A percentile compares a stretch with the other conserved stretches of the same genome.
phyloP scores from a whole-genome alignment of 2,888 invertebrate species.

The Homarus gammarus region DNA sequence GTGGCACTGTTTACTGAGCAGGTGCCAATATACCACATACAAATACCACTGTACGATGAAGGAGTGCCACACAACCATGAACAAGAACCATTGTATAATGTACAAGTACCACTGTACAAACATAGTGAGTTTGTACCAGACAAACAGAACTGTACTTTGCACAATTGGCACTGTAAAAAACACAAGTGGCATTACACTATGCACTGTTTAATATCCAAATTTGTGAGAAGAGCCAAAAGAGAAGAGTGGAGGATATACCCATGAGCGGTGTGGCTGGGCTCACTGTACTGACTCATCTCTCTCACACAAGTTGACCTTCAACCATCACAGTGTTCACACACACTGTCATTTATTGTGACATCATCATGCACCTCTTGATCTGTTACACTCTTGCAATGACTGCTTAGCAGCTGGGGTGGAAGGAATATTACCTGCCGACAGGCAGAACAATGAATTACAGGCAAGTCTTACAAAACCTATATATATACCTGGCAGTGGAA shows the following conservation, averaged over 20 bases:
- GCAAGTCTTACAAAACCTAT: constrained; percentile 56
- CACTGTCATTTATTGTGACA: constrained; percentile 32
- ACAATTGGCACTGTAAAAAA: constrained; percentile 5
- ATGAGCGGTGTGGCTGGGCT: constrained; percentile 70
- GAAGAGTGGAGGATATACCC: constrained; percentile 45
- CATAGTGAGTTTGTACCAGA: too few species aligned
- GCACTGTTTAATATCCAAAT: constrained; percentile 52
- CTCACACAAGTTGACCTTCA: constrained; percentile 11
- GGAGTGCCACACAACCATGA: neutral
- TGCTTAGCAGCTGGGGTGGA: constrained; percentile 59
- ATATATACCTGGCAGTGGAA: constrained; percentile 54
- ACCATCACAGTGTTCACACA: constrained; percentile 27
- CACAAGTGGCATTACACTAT: constrained; percentile 27
- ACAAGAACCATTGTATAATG: neutral
- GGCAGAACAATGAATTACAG: constrained; percentile 60
- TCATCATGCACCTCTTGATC: constrained; percentile 27
- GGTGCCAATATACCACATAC: constrained; percentile 11
- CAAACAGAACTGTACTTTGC: neutral
- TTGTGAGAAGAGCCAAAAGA: constrained; percentile 49
- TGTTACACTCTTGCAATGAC: constrained; percentile 52
- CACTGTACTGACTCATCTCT: constrained; percentile 37
- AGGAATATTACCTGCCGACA: constrained; percentile 65
- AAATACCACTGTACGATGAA: constrained; percentile 1
- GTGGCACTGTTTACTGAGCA: constrained; percentile 7
- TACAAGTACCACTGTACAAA: neutral